Conservation (phyloP, 2,113 vertebrate species). For the Nycticryphes semicollaris region DNA sequence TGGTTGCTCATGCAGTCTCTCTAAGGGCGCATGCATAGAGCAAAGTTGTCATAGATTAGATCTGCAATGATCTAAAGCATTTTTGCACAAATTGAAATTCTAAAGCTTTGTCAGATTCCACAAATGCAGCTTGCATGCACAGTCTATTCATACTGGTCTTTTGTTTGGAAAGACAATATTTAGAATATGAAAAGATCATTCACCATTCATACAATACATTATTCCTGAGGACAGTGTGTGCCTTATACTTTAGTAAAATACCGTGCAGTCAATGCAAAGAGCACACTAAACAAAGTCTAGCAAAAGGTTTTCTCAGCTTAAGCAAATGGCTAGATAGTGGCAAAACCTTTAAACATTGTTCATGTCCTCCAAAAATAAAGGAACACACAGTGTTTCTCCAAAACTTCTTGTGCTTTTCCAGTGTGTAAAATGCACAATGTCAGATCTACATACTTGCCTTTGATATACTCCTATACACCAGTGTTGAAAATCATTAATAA, state of each 20-base stretch:
- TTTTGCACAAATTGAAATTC: conserved; percentile 43
- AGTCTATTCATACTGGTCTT: conserved; percentile 24
- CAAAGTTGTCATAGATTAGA: conserved; percentile 24
- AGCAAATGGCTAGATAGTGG: conserved; percentile 34
- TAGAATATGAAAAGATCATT: conserved; percentile 74
- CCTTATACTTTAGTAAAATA: conserved; percentile 63
- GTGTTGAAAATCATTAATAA: not conserved
- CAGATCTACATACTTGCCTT: not conserved
- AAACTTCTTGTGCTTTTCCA: conserved; percentile 31
- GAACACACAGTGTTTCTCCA: not conserved
- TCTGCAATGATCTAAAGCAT: conserved; percentile 16
- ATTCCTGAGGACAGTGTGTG: conserved; percentile 79
- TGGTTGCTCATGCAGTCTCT: conserved; percentile 67
- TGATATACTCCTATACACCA: not conserved
- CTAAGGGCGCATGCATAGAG: conserved; percentile 57
- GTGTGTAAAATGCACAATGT: not conserved
- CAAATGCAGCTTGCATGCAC: conserved; percentile 70
- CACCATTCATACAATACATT: conserved; percentile 72
- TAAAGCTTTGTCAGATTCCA: conserved; percentile 39
- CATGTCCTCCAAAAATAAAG: not conserved
- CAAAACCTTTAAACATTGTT: not conserved
- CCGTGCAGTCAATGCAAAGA: conserved; percentile 66
- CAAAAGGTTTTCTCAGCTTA: conserved; percentile 63
- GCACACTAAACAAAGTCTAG: conserved; percentile 33
- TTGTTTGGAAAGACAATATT: conserved; percentile 65